Evolutionary conservation across 1,140 invertebrate genomes (phyloP).

Genomic region (Chironomus tepperi): DNA sequence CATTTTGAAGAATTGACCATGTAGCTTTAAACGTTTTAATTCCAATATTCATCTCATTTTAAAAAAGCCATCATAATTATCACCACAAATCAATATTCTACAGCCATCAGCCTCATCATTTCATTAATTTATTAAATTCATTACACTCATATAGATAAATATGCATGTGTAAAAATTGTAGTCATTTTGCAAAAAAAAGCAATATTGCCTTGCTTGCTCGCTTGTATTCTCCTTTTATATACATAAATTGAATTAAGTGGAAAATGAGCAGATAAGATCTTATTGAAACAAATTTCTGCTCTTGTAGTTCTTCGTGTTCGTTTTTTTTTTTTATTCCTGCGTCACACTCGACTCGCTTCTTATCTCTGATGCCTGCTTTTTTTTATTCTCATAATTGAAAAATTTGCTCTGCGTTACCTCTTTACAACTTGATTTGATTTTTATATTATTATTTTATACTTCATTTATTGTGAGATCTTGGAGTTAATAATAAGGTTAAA

Average conservation of each 20-base stretch:
- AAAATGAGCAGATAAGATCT: constrained; percentile 19
- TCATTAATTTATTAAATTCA: background rate
- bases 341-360: background rate
- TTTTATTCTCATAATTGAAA: background rate
- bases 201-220: background rate
- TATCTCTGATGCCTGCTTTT: background rate
- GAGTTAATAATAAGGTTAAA: too few species aligned
- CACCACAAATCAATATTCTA: background rate
- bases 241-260: constrained; percentile 21
- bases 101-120: background rate
- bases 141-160: too few species aligned
- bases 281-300: constrained; percentile 22
- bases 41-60: too few species aligned
- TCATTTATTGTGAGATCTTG: too few species aligned
- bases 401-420: background rate
- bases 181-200: background rate
- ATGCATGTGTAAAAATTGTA: background rate
- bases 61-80: too few species aligned
- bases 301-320: constrained; percentile 17
- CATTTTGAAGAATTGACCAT: too few species aligned
- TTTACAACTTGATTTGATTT: background rate
- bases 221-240: background rate
- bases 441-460: too few species aligned
- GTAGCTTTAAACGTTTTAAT: too few species aligned
- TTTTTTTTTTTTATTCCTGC: background rate